phyloP scores from a whole-genome alignment of 1,140 invertebrate genomes.

The Zaprionus tsacasi region DNA sequence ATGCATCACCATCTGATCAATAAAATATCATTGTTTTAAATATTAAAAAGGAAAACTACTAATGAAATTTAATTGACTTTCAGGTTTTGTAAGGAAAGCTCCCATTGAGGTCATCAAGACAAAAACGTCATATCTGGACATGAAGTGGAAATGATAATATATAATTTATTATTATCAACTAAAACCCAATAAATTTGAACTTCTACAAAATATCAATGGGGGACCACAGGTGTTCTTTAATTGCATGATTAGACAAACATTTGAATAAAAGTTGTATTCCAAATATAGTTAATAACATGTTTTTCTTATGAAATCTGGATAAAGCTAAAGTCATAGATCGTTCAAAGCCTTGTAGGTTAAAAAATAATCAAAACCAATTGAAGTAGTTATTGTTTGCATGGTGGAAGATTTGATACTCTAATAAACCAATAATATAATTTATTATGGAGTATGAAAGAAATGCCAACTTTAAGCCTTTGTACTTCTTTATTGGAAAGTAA shows the following conservation, averaged over 20 bases:
- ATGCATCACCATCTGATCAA: slow-evolving; percentile 55
- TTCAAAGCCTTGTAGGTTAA: background rate
- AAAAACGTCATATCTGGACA: background rate
- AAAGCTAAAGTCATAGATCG: background rate
- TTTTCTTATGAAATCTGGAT: background rate
- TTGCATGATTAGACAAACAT: background rate
- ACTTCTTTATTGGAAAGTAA: too few relatives aligned
- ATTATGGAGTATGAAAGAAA: too few relatives aligned
- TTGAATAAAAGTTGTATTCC: background rate
- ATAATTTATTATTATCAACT: background rate
- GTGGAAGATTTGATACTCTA: background rate
- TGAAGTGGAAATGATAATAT: background rate
- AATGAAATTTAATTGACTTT: background rate
- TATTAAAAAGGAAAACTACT: background rate
- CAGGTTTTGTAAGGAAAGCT: background rate
- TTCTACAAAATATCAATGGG: background rate
- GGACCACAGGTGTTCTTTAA: background rate
- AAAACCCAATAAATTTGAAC: background rate
- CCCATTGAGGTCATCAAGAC: background rate
- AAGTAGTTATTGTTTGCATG: background rate
- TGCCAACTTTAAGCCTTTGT: too few relatives aligned
- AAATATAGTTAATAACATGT: background rate
- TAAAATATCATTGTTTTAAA: background rate
- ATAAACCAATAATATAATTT: too few relatives aligned
- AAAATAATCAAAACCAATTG: background rate